Conservation (phyloP, 2,797 vertebrate genomes). For the Ctenosaura bakeri region DNA sequence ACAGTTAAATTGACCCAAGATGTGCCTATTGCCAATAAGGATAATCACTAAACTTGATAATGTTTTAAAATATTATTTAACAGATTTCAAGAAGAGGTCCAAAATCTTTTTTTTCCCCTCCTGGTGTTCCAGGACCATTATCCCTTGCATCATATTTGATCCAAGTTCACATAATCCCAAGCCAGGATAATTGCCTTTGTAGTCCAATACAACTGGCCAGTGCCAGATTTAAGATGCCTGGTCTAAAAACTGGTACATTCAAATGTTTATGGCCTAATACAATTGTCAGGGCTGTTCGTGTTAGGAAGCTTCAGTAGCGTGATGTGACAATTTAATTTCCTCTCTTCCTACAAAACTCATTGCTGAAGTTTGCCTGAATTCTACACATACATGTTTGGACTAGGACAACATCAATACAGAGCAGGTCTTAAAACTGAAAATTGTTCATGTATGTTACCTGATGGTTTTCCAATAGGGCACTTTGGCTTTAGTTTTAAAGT, state of each 20-base stretch:
- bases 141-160: background rate
- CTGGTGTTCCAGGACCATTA: background rate
- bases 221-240: background rate
- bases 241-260: background rate
- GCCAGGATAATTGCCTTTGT: no score
- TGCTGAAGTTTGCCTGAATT: background rate
- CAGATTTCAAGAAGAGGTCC: background rate
- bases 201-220: background rate
- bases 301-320: background rate
- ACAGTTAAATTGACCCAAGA: no score
- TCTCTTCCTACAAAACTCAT: background rate
- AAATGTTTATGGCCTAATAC: background rate
- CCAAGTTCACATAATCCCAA: no score
- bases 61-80: background rate
- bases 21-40: no score
- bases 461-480: conserved; percentile 37
- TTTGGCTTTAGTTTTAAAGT: conserved; percentile 48
- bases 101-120: no score
- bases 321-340: no score
- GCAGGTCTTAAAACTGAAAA: conserved; percentile 47
- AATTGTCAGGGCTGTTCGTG: background rate
- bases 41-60: background rate
- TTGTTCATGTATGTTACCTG: conserved; percentile 44
- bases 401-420: background rate
- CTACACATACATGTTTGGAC: background rate